A percentile compares a stretch with the other conserved stretches of the same genome.
Conservation (phyloP, 1,140 invertebrate species). For the Ceratina australensis region DNA sequence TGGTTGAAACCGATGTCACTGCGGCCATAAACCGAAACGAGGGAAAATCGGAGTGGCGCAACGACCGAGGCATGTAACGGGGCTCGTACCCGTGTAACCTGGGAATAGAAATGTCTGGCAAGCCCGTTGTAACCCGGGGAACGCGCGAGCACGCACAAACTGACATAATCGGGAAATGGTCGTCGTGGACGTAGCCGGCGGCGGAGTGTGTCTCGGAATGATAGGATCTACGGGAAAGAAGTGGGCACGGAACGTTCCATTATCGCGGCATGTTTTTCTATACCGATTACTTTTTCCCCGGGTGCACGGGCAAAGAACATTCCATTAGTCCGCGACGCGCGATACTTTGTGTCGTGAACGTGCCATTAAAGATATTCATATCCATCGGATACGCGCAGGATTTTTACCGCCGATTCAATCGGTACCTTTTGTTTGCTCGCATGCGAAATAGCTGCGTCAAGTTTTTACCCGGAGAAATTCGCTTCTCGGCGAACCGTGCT, state of each 20-base stretch:
- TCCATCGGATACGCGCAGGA: not conserved
- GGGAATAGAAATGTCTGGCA: not conserved
- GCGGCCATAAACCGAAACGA: not conserved
- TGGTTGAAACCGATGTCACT: not conserved
- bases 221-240: not conserved
- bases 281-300: not conserved
- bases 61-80: not conserved
- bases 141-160: not conserved
- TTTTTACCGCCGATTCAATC: constrained; percentile 16
- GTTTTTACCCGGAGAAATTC: not conserved
- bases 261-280: constrained; percentile 11
- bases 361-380: constrained; percentile 27
- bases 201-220: too few relatives aligned
- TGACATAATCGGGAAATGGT: not conserved
- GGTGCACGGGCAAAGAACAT: not conserved
- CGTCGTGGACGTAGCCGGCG: too few relatives aligned
- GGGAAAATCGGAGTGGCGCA: too few relatives aligned
- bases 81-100: not conserved
- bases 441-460: constrained; percentile 21
- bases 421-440: constrained; percentile 21
- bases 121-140: not conserved
- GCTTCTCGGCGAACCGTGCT: not conserved
- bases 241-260: constrained; percentile 9
- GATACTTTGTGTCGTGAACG: constrained; percentile 2
- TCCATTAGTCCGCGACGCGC: constrained; percentile 22